These are phyloP conservation scores for Hirudinaria manillensis DNA, from an alignment of 2,888 invertebrate genomes.

Conservation along the genomic window DNA sequence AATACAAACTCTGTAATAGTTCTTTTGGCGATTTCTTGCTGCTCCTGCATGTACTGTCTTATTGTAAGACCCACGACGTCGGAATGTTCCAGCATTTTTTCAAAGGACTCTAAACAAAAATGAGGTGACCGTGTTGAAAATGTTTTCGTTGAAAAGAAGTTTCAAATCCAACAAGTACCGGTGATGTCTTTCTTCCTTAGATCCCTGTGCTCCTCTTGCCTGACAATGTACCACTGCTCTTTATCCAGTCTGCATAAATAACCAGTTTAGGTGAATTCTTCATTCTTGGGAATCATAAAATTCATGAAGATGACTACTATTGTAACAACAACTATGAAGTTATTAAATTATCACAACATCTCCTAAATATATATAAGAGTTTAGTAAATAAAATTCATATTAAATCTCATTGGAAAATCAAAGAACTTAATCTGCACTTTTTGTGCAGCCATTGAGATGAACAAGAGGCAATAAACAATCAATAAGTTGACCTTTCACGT, in stretches of 20 bases:
- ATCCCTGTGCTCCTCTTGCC: slow-evolving; percentile 49
- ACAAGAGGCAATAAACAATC: background rate
- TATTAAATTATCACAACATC: too few species aligned
- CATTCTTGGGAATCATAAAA: background rate
- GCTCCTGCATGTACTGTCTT: slow-evolving; percentile 19
- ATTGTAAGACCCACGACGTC: slow-evolving; percentile 26
- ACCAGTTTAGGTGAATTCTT: background rate
- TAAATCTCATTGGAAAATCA: too few species aligned
- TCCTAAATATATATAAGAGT: too few species aligned
- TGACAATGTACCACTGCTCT: slow-evolving; percentile 48
- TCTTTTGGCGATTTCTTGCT: background rate
- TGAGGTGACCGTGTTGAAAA: too few species aligned
- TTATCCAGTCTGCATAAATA: slow-evolving; percentile 45
- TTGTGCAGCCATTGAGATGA: too few species aligned
- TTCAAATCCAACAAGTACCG: slow-evolving; percentile 40
- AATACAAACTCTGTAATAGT: slow-evolving; percentile 21
- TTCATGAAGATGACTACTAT: background rate
- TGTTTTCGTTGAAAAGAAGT: too few species aligned
- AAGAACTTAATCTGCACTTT: too few species aligned
- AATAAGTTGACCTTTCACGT: slow-evolving; percentile 45
- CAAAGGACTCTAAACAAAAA: slow-evolving; percentile 26
- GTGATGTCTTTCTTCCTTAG: slow-evolving; percentile 50
- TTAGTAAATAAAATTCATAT: too few species aligned
- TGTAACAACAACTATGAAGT: background rate
- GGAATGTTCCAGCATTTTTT: slow-evolving; percentile 28